These are phyloP conservation scores for Bombus pyrosoma DNA, from an alignment of 1,140 invertebrate species.

Conservation along the genomic window DNA sequence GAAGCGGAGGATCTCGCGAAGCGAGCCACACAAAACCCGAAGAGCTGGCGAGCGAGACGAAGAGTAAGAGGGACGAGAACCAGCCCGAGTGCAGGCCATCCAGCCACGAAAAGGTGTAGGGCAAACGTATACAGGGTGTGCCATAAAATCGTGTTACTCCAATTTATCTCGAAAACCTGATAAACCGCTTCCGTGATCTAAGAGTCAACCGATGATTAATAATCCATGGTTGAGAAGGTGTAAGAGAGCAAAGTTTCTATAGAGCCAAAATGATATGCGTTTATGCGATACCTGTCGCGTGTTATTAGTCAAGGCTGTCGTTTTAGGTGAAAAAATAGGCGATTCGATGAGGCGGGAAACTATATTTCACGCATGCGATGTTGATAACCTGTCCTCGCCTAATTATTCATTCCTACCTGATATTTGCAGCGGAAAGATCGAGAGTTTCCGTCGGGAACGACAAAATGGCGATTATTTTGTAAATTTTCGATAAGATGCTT, in stretches of 20 bases:
- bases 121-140: conserved; percentile 55
- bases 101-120: conserved; percentile 60
- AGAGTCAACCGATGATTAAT: background rate
- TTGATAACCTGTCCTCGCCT: conserved; percentile 1
- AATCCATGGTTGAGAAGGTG: background rate
- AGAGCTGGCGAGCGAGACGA: conserved; percentile 52
- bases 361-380: background rate
- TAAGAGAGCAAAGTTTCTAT: too few species aligned
- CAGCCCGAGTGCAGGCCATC: conserved; percentile 60
- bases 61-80: conserved; percentile 58
- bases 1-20: conserved; percentile 50
- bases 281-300: background rate
- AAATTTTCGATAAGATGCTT: background rate
- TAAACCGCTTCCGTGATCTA: background rate
- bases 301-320: background rate
- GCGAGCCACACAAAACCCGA: conserved; percentile 62
- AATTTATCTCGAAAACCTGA: background rate
- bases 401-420: conserved; percentile 8
- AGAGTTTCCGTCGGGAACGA: too few species aligned
- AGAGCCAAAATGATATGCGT: conserved; percentile 4
- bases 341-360: conserved; percentile 15
- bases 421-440: too few species aligned
- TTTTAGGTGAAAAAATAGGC: conserved; percentile 5
- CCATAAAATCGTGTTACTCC: conserved; percentile 37
- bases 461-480: background rate